phyloP scores from a whole-genome alignment of 1,140 invertebrate species.

The Oedothorax gibbosus region DNA sequence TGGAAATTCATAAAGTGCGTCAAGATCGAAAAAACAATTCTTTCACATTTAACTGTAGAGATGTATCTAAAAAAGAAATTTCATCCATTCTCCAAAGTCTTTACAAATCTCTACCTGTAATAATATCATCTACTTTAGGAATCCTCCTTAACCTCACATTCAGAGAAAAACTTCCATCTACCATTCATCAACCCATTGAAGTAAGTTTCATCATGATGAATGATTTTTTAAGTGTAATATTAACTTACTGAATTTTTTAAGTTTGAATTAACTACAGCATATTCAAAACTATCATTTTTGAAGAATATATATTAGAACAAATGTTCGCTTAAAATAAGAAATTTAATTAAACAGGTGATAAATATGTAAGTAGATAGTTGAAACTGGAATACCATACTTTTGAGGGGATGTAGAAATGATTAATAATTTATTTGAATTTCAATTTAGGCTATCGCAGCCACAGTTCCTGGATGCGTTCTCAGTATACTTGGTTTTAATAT shows the following conservation, averaged over 20 bases:
- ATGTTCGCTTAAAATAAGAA: too few relatives aligned
- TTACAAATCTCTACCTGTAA: slow-evolving; percentile 11
- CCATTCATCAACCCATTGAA: slow-evolving; percentile 26
- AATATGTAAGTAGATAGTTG: too few relatives aligned
- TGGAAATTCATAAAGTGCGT: neutral
- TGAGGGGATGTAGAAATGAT: too few relatives aligned
- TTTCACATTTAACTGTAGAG: neutral
- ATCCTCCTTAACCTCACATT: slow-evolving; percentile 25
- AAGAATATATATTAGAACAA: too few relatives aligned
- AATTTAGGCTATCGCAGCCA: slow-evolving; percentile 24
- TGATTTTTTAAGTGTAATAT: too few relatives aligned
- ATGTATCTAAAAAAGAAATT: slow-evolving; percentile 2
- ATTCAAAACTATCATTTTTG: too few relatives aligned
- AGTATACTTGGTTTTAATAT: slow-evolving; percentile 37
- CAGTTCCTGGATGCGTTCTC: slow-evolving; percentile 40
- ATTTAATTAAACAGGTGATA: too few relatives aligned
- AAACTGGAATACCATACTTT: too few relatives aligned
- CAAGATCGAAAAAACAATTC: neutral
- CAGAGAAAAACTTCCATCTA: neutral
- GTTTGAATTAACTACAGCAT: too few relatives aligned
- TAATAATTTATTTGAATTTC: neutral
- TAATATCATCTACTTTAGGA: slow-evolving; percentile 8
- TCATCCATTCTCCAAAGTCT: neutral
- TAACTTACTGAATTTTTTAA: too few relatives aligned
- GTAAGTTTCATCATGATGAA: slow-evolving; percentile 1